Evolutionary conservation across 2,113 vertebrate genomes (phyloP), one percentile per base, ranked within the genome.

Genomic region (Leiothrix lutea): DNA sequence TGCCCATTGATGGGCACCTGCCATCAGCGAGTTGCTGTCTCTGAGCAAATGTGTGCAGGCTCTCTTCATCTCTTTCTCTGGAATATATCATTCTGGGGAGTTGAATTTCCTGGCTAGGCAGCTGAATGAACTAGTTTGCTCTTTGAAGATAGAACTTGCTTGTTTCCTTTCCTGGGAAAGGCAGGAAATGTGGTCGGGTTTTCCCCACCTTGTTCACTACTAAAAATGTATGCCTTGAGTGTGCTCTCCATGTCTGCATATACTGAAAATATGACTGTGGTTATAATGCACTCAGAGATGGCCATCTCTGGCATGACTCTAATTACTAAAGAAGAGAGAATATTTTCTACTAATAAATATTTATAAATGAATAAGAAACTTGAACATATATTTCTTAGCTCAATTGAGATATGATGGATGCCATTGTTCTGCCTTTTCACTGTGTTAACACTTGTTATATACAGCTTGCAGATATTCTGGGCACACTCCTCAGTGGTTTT

Each of bases 1-100:
- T 2, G 12, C 20, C 45, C 0, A 0, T 18, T 1, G 2, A 22
- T 29, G 33, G 29, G 35, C 60, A 24, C 56, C 29, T 80, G 47
- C 35, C 14, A 7, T 44, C 44, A 28, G 29, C 12, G 38, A 69
- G 28, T 40, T 2, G 5, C 42, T 54, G 13, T 69, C 22, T n/a
- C 66, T 35, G 33, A 50, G 40, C 29, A 50, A 48, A 45, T 26
- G 28, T 16, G 10, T 58, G 18, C 21, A 7, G 44, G 12, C 23
- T 87, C 11, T 73, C 61, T 83, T 25, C 14, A 31, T 65, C 12
- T 42, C 64, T 36, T 50, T 73, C 23, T 61, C 12, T 74, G 1
- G 7, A 40, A 14, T 60, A 3, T 24, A 20, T 40, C 2, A 3
- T 53, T 50, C 48, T 61, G 31, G 58, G 36, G 17, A 57, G 28